Conservation (phyloP, 92 coral and sea anemone species). For the Scolanthus callimorphus region DNA sequence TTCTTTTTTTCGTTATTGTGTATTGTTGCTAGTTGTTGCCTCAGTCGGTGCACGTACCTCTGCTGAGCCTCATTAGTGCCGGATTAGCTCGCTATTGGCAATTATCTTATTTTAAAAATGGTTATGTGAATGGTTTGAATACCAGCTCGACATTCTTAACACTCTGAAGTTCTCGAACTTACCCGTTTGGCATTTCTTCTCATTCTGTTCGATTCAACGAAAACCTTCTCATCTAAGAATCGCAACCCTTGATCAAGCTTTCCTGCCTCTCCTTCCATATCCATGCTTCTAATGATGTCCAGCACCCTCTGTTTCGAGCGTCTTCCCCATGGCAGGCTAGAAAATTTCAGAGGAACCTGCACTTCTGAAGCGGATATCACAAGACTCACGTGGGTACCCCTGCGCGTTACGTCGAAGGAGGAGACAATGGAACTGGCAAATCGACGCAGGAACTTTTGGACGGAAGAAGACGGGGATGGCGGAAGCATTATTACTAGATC, state of each 20-base stretch:
- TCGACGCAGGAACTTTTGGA: constrained; percentile 15
- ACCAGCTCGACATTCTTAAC: too few relatives aligned
- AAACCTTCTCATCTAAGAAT: constrained; percentile 44
- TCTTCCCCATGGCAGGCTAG: constrained; percentile 24
- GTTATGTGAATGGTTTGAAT: too few relatives aligned
- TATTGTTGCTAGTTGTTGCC: too few relatives aligned
- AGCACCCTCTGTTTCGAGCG: constrained; percentile 20
- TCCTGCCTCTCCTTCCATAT: constrained; percentile 10
- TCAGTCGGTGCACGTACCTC: too few relatives aligned
- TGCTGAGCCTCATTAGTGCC: too few relatives aligned
- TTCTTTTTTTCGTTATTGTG: too few relatives aligned
- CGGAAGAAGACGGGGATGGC: constrained; percentile 19
- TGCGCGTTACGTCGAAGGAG: constrained; percentile 31
- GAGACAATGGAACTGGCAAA: constrained; percentile 31
- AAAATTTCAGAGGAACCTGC: constrained; percentile 25
- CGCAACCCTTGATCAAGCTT: constrained; percentile 44
- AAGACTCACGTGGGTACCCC: constrained; percentile 43
- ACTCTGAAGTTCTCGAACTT: too few relatives aligned
- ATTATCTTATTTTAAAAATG: too few relatives aligned
- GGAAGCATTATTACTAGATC: constrained; percentile 49
- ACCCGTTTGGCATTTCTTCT: constrained; percentile 45
- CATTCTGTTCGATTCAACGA: constrained; percentile 48
- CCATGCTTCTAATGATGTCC: constrained; percentile 20
- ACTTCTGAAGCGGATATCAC: constrained; percentile 27
- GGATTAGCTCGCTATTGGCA: too few relatives aligned